Conservation (phyloP, 2,888 invertebrate genomes). For the Helleia helle region DNA sequence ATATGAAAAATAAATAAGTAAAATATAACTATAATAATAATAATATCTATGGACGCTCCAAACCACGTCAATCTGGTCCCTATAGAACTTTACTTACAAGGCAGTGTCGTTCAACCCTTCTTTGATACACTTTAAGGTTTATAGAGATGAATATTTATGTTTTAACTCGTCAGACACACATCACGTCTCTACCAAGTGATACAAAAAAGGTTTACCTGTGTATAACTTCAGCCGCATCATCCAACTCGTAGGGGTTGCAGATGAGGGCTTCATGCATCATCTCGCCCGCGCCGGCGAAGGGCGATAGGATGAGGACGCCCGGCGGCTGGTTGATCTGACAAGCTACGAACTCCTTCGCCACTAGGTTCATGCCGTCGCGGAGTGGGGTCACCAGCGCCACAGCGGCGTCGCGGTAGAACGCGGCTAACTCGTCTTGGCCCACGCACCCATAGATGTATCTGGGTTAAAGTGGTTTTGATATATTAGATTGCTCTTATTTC, state of each 20-base stretch:
- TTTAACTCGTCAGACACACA: too few species aligned
- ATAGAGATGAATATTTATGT: too few species aligned
- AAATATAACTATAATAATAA: too few species aligned
- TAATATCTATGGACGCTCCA: too few species aligned
- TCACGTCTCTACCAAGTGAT: too few species aligned
- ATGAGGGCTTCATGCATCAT: slow-evolving; percentile 95
- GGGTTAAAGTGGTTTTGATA: too few species aligned
- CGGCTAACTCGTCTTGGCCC: slow-evolving; percentile 88
- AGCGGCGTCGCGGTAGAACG: slow-evolving; percentile 89
- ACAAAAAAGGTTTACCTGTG: slow-evolving; percentile 80
- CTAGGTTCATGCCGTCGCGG: slow-evolving; percentile 93
- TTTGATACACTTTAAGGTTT: too few species aligned
- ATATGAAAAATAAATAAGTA: too few species aligned
- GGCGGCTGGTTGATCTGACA: slow-evolving; percentile 91
- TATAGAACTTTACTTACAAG: too few species aligned
- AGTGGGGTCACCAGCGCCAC: slow-evolving; percentile 91
- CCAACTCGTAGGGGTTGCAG: slow-evolving; percentile 91
- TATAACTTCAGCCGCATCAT: slow-evolving; percentile 89
- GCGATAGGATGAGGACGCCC: slow-evolving; percentile 90
- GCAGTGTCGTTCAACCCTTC: too few species aligned
- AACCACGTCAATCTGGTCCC: too few species aligned
- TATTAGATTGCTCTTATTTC: too few species aligned
- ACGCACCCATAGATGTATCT: slow-evolving; percentile 91
- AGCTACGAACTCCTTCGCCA: slow-evolving; percentile 94
- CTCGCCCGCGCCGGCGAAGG: slow-evolving; percentile 93